Evolutionary conservation across 2,797 vertebrate species (phyloP), one percentile per base, ranked within the genome.

Genomic region (Danio jaintianensis): DNA sequence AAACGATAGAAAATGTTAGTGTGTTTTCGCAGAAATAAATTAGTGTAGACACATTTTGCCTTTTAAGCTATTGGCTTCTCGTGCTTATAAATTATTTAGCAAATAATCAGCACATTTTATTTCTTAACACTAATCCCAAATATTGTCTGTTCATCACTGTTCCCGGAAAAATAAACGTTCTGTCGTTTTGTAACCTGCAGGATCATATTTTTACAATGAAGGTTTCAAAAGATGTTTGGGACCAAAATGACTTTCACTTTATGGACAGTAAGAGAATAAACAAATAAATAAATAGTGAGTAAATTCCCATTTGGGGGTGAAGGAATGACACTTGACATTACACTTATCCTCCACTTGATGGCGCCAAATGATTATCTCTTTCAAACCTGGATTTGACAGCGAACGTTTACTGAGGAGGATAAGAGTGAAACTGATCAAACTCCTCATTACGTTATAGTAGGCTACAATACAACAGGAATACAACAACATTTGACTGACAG

Each of bases 311-410:
- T 67, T 7, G 12, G 18, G 6, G 6, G 18, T 47, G 20, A 67
- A 50, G 40, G 22, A 70, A 40, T 12, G 11, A 45, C 40, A 59
- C 5, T 1, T 61, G 53, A 38, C 13, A 2, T 20, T 63, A 52
- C 29, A 63, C 8, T 52, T 20, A 75, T 22, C 1, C 6, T 55
- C 78, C 78, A 47, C 59, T 12, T 47, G 68, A 29, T 73, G 78
- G 59, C 59, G 69, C 36, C 52, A 38, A 56, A 80, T 18, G 50
- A 64, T 40, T 4, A 48, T 13, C 45, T 7, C 45, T 22, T 43
- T 71, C 2, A 43, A 62, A 45, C 1, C 13, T 13, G 42, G 10
- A 11, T 43, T 40, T 5, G 66, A 43, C 52, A 79, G 10, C 47
- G 13, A 67, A 58, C 1, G 10, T 38, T 63, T 20, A 36, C 29